Evolutionary conservation across 2,113 vertebrate species (phyloP), one percentile per base, ranked within the genome.

Genomic region (Oryzias woworae): DNA sequence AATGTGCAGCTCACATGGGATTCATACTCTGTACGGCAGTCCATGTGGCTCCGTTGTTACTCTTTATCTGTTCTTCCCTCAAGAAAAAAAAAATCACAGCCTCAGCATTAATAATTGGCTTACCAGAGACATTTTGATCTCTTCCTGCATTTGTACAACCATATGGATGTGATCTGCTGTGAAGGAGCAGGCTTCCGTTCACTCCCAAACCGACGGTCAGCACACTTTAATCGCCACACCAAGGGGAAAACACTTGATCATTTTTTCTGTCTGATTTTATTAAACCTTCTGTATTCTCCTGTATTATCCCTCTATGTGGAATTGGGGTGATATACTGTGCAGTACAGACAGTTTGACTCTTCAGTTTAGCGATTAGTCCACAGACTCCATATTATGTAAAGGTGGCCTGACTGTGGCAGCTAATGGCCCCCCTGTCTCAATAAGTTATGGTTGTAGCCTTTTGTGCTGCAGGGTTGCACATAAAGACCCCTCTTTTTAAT

Each of bases 391-490:
- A 89, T 91, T 91, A 92, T 92, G 90, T 89, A 90, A 91, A 91
- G 90, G 85, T 88, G 89, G 85, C 80, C 80, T 45, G 60, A 73
- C 85, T 69, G 78, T 69, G 68, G 72, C 6, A 17, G 85, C 84
- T 90, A 91, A 92, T 90, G 85, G 89, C 82, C 73, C 74, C 58
- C 70, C 85, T 90, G 90, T 89, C 89, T 82, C 62, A 58, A 53
- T 91, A 91, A 92, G 88, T 92, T 92, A 92, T 92, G 87, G 87
- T 79, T 89, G 88, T 88, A 89, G 87, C 88, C 88, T 90, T 90
- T 89, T 85, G 87, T 91, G 89, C 90, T 73, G 84, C 71, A 73
- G 90, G 92, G 90, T 92, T 82, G 78, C 83, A 89, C 88, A 91
- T 91, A 91, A 92, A 91, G 89, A 81, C 83, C 88, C 75, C 85